Evolutionary conservation across 2,797 vertebrate species (phyloP), one percentile per base, ranked within the genome.

Genomic region (Chiroxiphia lanceolata): DNA sequence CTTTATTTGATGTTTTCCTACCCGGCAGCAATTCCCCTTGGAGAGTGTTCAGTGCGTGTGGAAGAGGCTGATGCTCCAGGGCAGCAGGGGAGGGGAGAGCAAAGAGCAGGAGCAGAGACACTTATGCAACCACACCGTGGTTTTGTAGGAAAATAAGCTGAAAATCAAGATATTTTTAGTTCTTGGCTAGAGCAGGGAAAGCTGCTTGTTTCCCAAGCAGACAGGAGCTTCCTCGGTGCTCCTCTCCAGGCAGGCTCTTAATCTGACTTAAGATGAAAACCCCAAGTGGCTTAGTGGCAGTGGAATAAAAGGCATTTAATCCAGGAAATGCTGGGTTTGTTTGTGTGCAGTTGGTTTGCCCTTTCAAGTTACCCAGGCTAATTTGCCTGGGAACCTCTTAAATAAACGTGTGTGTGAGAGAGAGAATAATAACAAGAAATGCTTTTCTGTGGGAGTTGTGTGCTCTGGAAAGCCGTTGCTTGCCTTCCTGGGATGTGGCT

Each of bases 61-160:
- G 59, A 69, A 71, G 70, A 87, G 50, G 33, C 34, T 69, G 80
- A 34, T 78, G 92, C 86, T 88, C 33, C n/a, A 42, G 86, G 86
- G 65, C 50, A 10, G 53, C 3, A 71, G 36, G 60, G n/a, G n/a
- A 79, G 72, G 31, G 36, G 21, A 83, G 40, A 57, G 67, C 40
- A 26, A 40, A 44, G 33, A 86, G 6, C 15, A 23, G n/a, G 31
- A 61, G 13, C 26, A 56, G 71, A 56, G 34, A 53, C n/a, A 18
- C n/a, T 93, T 77, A 74, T 0, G 45, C 45, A 86, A 42, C 59
- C 77, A 45, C 10, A 1, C 26, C 12, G 27, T 72, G 45, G 48
- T 96, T 89, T 75, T 47, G 42, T 69, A 76, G 15, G 78, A 61
- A 89, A 96, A 93, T 18, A 19, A 86, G 34, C 31, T 90, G 80